Evolutionary conservation across 2,113 vertebrate genomes (phyloP).

Genomic region (Sander lucioperca): DNA sequence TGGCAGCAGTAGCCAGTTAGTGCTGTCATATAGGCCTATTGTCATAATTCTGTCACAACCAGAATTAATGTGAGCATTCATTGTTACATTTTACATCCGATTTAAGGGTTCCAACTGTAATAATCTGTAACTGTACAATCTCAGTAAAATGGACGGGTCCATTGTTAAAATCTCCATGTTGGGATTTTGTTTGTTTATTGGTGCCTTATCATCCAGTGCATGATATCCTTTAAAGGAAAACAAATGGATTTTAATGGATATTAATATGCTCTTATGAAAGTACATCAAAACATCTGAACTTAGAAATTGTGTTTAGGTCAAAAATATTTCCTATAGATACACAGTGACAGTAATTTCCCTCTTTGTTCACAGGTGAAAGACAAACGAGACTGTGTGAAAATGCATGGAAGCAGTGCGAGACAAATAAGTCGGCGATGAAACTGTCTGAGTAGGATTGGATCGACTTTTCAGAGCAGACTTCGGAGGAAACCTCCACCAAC

Average conservation of each 20-base stretch:
- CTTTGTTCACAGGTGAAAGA: conserved; percentile 77
- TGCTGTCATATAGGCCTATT: neutral
- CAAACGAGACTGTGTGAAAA: conserved; percentile 87
- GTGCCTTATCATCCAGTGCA: conserved; percentile 24
- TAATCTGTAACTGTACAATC: too few relatives aligned
- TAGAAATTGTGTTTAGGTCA: neutral
- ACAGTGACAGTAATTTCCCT: conserved; percentile 4
- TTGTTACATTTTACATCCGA: neutral
- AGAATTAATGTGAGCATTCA: neutral
- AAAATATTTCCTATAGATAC: neutral
- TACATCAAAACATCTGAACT: conserved; percentile 2
- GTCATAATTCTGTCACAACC: neutral
- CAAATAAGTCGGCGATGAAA: conserved; percentile 85
- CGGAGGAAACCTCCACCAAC: neutral
- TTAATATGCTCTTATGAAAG: neutral
- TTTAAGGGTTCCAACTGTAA: neutral
- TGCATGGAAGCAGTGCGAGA: conserved; percentile 81
- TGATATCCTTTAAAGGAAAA: conserved; percentile 62
- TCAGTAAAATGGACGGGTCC: conserved; percentile 8
- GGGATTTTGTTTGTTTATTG: conserved; percentile 57
- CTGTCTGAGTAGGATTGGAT: neutral
- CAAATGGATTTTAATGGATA: too few relatives aligned
- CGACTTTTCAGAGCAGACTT: conserved; percentile 21
- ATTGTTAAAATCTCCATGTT: conserved; percentile 15
- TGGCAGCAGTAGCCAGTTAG: neutral